Percentiles rank a stretch among this genome's conserved stretches.
Conservation (phyloP, 1,140 invertebrate genomes). For the Drosophila pseudoobscura region DNA sequence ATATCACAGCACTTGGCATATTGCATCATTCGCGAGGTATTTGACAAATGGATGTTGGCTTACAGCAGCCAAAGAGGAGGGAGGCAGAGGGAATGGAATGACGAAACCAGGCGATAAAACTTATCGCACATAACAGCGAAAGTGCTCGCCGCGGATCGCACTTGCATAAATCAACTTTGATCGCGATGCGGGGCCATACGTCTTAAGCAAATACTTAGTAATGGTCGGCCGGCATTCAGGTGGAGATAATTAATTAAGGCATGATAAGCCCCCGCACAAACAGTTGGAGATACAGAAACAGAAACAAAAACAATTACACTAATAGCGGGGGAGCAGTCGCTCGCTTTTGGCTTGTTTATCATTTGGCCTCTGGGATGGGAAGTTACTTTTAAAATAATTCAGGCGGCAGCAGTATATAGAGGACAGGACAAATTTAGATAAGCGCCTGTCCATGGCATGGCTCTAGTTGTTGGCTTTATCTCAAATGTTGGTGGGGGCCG, state of each 20-base stretch:
- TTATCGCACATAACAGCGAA: slow-evolving; percentile 53
- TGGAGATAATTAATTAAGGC: slow-evolving; percentile 67
- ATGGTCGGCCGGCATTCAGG: slow-evolving; percentile 21
- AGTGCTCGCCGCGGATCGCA: slow-evolving; percentile 14
- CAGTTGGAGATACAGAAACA: neutral
- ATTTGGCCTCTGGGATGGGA: slow-evolving; percentile 9
- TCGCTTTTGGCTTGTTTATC: slow-evolving; percentile 17
- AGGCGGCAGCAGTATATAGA: slow-evolving; percentile 11
- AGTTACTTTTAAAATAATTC: slow-evolving; percentile 44
- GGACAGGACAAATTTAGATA: slow-evolving; percentile 48
- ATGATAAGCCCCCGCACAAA: slow-evolving; percentile 44
- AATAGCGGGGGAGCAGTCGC: neutral
- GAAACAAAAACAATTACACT: slow-evolving; percentile 20
- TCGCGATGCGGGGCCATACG: slow-evolving; percentile 3
- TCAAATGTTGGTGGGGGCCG: neutral
- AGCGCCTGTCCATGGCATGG: slow-evolving; percentile 5
- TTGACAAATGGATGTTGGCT: slow-evolving; percentile 52
- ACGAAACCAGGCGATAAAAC: slow-evolving; percentile 39
- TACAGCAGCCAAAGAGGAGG: slow-evolving; percentile 17
- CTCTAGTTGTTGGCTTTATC: slow-evolving; percentile 28
- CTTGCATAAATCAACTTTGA: slow-evolving; percentile 31
- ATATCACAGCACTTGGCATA: slow-evolving; percentile 26
- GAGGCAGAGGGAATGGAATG: neutral
- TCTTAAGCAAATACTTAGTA: slow-evolving; percentile 16
- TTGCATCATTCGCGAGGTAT: slow-evolving; percentile 69